Conservation (phyloP, 1,140 invertebrate species). For the Teleopsis dalmanni region DNA sequence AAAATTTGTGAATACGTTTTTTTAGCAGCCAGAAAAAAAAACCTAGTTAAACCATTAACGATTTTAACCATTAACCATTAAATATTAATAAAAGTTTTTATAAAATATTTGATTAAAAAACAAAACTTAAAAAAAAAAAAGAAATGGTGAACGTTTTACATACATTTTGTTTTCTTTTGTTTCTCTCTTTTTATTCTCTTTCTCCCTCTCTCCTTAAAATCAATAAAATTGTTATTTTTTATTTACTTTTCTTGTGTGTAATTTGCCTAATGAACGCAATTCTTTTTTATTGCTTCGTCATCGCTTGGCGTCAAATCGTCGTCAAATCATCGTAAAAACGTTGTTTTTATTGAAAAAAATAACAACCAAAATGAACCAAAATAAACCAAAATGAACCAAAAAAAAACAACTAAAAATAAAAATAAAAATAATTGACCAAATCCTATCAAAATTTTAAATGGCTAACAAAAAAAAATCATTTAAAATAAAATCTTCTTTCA, state of each 20-base stretch:
- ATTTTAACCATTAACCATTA: too few relatives aligned
- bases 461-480: not conserved
- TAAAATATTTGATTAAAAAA: too few relatives aligned
- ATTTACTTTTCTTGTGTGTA: not conserved
- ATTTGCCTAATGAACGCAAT: not conserved
- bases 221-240: slow-evolving; percentile 1
- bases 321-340: not conserved
- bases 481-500: slow-evolving; percentile 44
- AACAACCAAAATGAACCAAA: too few relatives aligned
- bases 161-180: slow-evolving; percentile 9
- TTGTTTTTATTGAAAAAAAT: too few relatives aligned
- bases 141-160: slow-evolving; percentile 5
- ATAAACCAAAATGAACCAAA: too few relatives aligned
- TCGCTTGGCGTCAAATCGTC: not conserved
- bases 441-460: not conserved
- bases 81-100: too few relatives aligned
- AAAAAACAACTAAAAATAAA: too few relatives aligned
- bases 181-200: slow-evolving; percentile 10
- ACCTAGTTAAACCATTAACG: too few relatives aligned
- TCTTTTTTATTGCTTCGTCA: not conserved
- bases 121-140: not conserved
- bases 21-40: too few relatives aligned
- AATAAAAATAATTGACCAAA: too few relatives aligned
- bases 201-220: slow-evolving; percentile 6
- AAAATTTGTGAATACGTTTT: too few relatives aligned